A percentile compares a stretch with the other conserved stretches of the same genome.
These are phyloP conservation scores for Eira barbara DNA, from an alignment of 2,113 vertebrate species.

Conservation along the genomic window DNA sequence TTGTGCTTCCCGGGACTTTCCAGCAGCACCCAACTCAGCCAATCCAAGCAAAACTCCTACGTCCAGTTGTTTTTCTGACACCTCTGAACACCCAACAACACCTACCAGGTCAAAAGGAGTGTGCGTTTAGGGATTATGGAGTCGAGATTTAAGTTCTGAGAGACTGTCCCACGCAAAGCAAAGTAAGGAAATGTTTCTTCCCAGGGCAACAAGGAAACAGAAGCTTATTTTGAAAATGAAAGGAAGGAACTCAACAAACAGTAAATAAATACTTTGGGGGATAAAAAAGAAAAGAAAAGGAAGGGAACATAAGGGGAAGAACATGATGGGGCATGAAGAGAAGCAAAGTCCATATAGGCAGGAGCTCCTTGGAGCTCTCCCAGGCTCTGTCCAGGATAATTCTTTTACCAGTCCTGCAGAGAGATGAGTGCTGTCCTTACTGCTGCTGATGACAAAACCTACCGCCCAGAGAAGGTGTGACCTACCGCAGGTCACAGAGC, in stretches of 20 bases:
- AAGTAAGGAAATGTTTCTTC: background rate
- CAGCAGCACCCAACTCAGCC: background rate
- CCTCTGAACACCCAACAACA: background rate
- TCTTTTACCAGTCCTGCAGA: background rate
- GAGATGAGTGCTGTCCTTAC: background rate
- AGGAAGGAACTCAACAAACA: background rate
- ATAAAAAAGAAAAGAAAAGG: background rate
- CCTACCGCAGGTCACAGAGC: background rate
- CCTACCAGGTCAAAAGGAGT: background rate
- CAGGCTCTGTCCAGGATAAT: background rate
- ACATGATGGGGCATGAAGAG: background rate
- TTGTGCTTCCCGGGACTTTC: background rate
- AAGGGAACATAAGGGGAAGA: background rate
- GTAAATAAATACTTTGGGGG: background rate
- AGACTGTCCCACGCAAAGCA: background rate
- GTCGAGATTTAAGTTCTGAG: background rate
- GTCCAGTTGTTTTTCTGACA: background rate
- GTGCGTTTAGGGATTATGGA: fast-evolving
- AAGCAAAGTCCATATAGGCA: background rate
- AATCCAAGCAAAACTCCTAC: background rate
- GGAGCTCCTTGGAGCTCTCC: background rate
- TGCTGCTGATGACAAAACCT: fast-evolving
- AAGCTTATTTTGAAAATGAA: background rate
- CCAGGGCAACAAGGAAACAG: background rate
- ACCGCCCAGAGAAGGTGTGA: background rate